Evolutionary conservation across 2,113 vertebrate species (phyloP).

Genomic region (Carassius carassius): DNA sequence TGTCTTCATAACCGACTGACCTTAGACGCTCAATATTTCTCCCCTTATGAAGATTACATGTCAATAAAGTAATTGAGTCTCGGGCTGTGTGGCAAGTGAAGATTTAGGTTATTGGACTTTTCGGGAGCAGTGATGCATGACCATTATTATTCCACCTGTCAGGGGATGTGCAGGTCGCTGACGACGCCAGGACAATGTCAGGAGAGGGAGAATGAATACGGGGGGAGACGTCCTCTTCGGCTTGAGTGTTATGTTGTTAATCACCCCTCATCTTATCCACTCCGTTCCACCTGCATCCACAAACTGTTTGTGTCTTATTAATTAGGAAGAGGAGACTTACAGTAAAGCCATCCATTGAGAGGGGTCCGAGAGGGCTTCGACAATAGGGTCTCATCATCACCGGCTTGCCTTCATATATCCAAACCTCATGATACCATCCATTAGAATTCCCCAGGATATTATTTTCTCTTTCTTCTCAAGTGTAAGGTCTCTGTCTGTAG

Average conservation of each 20-base stretch:
- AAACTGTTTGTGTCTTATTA: slow-evolving; percentile 75
- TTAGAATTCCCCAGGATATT: slow-evolving; percentile 55
- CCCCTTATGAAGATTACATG: slow-evolving; percentile 99
- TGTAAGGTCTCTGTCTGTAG: slow-evolving; percentile 39
- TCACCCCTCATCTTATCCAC: slow-evolving; percentile 85
- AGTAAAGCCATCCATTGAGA: slow-evolving; percentile 68
- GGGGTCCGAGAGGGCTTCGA: slow-evolving; percentile 49
- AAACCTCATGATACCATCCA: slow-evolving; percentile 63
- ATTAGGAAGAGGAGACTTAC: slow-evolving; percentile 73
- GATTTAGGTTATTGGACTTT: slow-evolving; percentile 99
- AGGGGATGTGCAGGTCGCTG: slow-evolving; percentile 81
- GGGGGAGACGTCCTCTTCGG: slow-evolving; percentile 68
- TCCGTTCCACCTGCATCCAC: slow-evolving; percentile 74
- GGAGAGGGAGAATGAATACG: slow-evolving; percentile 35
- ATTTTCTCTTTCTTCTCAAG: slow-evolving; percentile 44
- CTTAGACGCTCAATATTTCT: slow-evolving; percentile 99
- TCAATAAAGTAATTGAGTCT: slow-evolving; percentile 99
- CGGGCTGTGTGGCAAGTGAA: slow-evolving; percentile 93
- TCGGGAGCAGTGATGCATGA: slow-evolving; percentile 97
- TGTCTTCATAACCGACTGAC: slow-evolving; percentile 99
- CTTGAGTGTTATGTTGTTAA: slow-evolving; percentile 81
- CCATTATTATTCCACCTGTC: slow-evolving; percentile 99
- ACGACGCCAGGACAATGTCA: slow-evolving; percentile 90
- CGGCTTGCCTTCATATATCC: slow-evolving; percentile 61
- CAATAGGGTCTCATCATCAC: slow-evolving; percentile 64